These are phyloP conservation scores for Miniopterus natalensis DNA, from an alignment of 2,113 vertebrate genomes.

Conservation along the genomic window DNA sequence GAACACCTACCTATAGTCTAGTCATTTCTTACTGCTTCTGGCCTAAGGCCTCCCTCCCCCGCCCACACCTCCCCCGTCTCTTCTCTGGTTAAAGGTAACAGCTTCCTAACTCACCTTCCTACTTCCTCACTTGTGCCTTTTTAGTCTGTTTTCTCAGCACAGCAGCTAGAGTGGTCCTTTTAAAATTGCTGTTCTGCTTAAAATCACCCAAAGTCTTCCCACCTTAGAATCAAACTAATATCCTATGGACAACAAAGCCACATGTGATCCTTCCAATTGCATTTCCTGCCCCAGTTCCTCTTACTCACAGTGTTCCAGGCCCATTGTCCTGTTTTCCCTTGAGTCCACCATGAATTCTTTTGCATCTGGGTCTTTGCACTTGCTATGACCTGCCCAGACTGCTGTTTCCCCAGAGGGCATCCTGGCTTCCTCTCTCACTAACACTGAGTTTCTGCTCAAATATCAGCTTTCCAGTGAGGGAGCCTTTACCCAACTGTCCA, in stretches of 20 bases:
- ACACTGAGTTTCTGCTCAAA: neutral
- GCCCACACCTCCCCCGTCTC: neutral
- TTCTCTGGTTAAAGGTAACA: neutral
- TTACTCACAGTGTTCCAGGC: neutral
- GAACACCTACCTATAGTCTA: neutral
- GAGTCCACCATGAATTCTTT: neutral
- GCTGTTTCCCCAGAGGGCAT: neutral
- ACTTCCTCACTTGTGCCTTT: neutral
- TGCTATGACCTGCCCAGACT: neutral
- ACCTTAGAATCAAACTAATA: neutral
- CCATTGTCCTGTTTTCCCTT: neutral
- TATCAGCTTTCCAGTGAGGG: neutral
- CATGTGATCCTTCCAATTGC: rapidly evolving
- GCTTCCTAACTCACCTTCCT: neutral
- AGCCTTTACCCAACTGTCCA: neutral
- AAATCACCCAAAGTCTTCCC: neutral
- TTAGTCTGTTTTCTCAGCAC: neutral
- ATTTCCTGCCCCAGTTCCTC: neutral
- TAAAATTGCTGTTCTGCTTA: neutral
- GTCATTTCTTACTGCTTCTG: neutral
- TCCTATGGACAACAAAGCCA: neutral
- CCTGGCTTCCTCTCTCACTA: neutral
- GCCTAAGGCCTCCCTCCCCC: neutral
- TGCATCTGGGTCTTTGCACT: neutral
- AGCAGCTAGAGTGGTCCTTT: neutral